These are phyloP conservation scores for Dendrocincla fuliginosa DNA, from an alignment of 2,797 vertebrate genomes.

Conservation along the genomic window DNA sequence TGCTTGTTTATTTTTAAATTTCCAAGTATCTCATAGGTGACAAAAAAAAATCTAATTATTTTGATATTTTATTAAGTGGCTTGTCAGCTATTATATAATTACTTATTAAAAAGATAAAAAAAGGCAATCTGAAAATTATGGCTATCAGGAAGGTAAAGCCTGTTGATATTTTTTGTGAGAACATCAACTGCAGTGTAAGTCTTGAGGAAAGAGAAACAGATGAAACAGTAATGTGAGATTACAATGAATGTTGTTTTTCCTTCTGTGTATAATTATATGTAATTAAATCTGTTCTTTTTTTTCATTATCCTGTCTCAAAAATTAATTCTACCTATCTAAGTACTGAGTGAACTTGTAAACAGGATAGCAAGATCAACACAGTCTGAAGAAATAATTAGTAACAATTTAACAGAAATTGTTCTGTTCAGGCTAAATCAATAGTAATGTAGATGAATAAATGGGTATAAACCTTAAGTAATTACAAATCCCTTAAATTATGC, in stretches of 20 bases:
- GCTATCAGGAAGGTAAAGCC: constrained; percentile 2
- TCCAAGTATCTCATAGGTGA: constrained; percentile 9
- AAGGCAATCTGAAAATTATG: constrained; percentile 31
- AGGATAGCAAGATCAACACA: constrained; percentile 23
- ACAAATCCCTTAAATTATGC: constrained; percentile 60
- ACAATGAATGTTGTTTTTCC: constrained; percentile 30
- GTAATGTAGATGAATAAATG: constrained; percentile 46
- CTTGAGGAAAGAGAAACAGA: constrained; percentile 19
- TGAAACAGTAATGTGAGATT: constrained; percentile 21
- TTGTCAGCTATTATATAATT: constrained; percentile 31
- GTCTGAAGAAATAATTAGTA: constrained; percentile 59
- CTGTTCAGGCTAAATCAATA: constrained; percentile 37
- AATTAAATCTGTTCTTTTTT: constrained; percentile 50
- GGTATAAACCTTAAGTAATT: constrained; percentile 42
- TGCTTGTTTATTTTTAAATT: constrained; percentile 39
- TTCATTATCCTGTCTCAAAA: constrained; percentile 49
- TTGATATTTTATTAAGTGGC: constrained; percentile 52
- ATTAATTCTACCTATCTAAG: constrained; percentile 48
- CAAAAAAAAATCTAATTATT: constrained; percentile 67
- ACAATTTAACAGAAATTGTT: constrained; percentile 57
- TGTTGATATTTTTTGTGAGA: constrained; percentile 42
- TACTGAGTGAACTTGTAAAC: constrained; percentile 41
- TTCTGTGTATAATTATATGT: constrained; percentile 52
- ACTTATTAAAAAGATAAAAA: not conserved
- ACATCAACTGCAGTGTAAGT: not conserved